phyloP scores from a whole-genome alignment of 92 coral and sea anemone genomes.

The Parazoanthus atlanticus region DNA sequence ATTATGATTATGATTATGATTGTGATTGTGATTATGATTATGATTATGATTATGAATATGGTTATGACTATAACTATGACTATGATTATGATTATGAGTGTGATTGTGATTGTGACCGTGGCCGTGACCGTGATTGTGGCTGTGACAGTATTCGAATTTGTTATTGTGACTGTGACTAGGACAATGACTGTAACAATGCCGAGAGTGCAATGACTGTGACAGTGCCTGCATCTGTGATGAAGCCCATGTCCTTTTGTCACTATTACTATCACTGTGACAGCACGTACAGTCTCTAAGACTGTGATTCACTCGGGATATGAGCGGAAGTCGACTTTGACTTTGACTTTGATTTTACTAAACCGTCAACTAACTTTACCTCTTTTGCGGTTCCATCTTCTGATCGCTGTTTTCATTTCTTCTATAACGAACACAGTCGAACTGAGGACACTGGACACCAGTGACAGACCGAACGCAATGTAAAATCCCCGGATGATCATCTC shows the following conservation, averaged over 20 bases:
- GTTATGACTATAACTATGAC: neutral
- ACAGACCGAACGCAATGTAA: constrained; percentile 26
- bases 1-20: too few species aligned
- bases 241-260: too few species aligned
- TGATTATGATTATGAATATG: neutral
- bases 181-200: too few species aligned
- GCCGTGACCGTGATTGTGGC: neutral
- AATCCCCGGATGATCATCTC: constrained; percentile 39
- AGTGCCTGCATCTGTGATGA: too few species aligned
- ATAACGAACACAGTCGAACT: constrained; percentile 27
- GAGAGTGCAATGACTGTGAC: too few species aligned
- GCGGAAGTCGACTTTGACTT: neutral
- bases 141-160: neutral
- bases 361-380: neutral
- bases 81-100: neutral
- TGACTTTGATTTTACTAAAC: neutral
- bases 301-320: neutral
- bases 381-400: neutral
- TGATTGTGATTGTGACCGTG: neutral
- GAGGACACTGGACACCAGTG: constrained; percentile 37
- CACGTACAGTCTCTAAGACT: too few species aligned
- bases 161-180: too few species aligned
- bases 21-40: neutral
- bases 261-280: neutral
- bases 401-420: constrained; percentile 10